phyloP scores from a whole-genome alignment of 1,140 invertebrate genomes.

The Colletes latitarsis region DNA sequence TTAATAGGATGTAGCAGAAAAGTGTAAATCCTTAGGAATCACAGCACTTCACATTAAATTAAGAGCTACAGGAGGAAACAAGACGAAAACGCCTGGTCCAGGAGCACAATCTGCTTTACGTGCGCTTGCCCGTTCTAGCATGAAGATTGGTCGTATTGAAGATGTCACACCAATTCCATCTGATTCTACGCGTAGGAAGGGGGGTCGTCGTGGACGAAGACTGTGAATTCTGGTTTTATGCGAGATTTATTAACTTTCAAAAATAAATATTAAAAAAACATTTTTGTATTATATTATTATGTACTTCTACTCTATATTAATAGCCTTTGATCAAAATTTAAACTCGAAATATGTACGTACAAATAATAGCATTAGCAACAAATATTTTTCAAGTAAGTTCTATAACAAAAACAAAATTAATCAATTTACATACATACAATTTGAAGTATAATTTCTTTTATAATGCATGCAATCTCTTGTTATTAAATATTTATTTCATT shows the following conservation, averaged over 20 bases:
- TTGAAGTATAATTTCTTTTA: background rate
- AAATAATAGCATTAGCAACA: too few relatives aligned
- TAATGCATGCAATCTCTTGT: background rate
- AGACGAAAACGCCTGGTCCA: slow-evolving; percentile 98
- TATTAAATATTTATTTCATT: background rate
- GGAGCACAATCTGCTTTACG: slow-evolving; percentile 99
- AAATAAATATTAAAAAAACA: slow-evolving; percentile 69
- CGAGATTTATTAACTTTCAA: slow-evolving; percentile 64
- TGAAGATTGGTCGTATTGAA: slow-evolving; percentile 99
- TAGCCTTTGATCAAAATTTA: too few relatives aligned
- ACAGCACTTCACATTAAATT: slow-evolving; percentile 99
- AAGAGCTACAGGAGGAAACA: slow-evolving; percentile 98
- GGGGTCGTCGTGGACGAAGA: slow-evolving; percentile 98
- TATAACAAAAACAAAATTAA: background rate
- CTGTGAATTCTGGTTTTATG: slow-evolving; percentile 86
- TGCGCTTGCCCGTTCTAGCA: slow-evolving; percentile 98
- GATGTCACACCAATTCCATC: slow-evolving; percentile 99
- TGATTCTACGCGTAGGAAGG: slow-evolving; percentile 99
- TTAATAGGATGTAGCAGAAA: slow-evolving; percentile 97
- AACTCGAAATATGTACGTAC: too few relatives aligned
- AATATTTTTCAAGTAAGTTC: too few relatives aligned
- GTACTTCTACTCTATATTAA: background rate
- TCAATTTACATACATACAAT: background rate
- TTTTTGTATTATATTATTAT: slow-evolving; percentile 9
- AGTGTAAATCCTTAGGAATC: slow-evolving; percentile 97